Evolutionary conservation across 1,140 invertebrate genomes (phyloP), one percentile per base, ranked within the genome.

Genomic region (Procambarus virginalis): DNA sequence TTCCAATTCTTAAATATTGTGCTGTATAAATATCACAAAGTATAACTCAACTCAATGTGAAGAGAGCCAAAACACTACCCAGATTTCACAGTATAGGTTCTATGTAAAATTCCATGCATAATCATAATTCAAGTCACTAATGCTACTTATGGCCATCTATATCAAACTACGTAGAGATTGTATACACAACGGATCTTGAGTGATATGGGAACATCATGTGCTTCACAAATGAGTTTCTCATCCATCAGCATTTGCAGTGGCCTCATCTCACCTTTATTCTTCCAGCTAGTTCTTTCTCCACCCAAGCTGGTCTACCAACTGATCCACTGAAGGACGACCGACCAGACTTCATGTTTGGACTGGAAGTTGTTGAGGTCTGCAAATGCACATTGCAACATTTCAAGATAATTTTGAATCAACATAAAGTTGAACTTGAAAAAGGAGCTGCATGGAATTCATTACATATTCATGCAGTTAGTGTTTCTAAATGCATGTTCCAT

Each of bases 321-420:
- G 89, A 90, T 58, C 83, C 89, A 85, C 89, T 90, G 89, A 90
- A 90, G 76, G 89, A 90, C 22, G 83, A 60, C n/a, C 89, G 89
- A 80, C 89, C 84, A 80, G 76, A 81, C 79, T 85, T 90, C 89
- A 90, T 90, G 82, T 90, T 90, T 68, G 89, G 89, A 60, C 89
- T 90, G 89, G 89, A 90, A 73, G 89, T 90, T 45, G 89, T 90
- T 49, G 78, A 80, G 46, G 89, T 90, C 89, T 90, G 89, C 87
- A 83, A 83, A 83, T 83, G 81, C 81, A 89, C 75, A 89, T 83
- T 76, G 68, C 73, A 79, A 87, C n/a, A 80, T 80, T 80, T 79
- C 78, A 87, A 87, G 45, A 87, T 51, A 70, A 64, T 81, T 48
- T 84, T 80, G 49, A 80, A 55, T 48, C 73, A 85, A 85, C 73